Evolutionary conservation across 1,140 invertebrate species (phyloP), one percentile per base, ranked within the genome.

Genomic region (Sycobia sp.): DNA sequence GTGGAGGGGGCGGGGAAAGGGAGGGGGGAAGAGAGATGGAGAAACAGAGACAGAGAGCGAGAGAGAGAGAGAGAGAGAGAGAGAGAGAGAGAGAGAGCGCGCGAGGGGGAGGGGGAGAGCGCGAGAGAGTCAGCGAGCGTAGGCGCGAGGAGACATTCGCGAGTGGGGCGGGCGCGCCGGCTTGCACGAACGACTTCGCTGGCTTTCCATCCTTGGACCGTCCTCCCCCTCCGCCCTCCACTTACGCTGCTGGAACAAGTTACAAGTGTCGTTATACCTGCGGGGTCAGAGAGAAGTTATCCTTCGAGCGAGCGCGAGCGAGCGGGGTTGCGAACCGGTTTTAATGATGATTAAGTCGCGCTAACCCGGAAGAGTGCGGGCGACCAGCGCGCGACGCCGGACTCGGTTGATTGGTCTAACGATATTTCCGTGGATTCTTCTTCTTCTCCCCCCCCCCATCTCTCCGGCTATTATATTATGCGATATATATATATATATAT

Each of bases 241-340:
- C 9, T 23, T 29, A 22, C 50, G 13, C 25, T 7, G 14, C 22
- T 36, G 49, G 54, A 65, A 67, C 56, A 67, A 67, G 60, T 63
- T 67, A 63, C 62, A 67, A 67, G 56, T 64, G 61, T 67, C 67
- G 55, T 68, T 68, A 65, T 62, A n/a, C n/a, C 32, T 54, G 43
- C 51, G 44, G n/a, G 57, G 57, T 61, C 64, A 66, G 36, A n/a
- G n/a, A n/a, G n/a, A 51, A 61, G 55, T 67, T 67, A 47, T 57
- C 49, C n/a, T n/a, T 60, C 38, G 38, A 18, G 38, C 18, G 53
- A 38, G 51, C 53, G 44, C 39, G 44, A 65, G 59, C 29, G 29
- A 11, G 5, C 29, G 29, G n/a, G n/a, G n/a, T 11, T 11, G 29
- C 29, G 29, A 11, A 4, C 39, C 58, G 51, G 44, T 29, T 67